Percentiles rank a stretch among this genome's conserved stretches.
These are phyloP conservation scores for Xiphophorus maculatus DNA, from an alignment of 2,113 vertebrate genomes.

Conservation along the genomic window DNA sequence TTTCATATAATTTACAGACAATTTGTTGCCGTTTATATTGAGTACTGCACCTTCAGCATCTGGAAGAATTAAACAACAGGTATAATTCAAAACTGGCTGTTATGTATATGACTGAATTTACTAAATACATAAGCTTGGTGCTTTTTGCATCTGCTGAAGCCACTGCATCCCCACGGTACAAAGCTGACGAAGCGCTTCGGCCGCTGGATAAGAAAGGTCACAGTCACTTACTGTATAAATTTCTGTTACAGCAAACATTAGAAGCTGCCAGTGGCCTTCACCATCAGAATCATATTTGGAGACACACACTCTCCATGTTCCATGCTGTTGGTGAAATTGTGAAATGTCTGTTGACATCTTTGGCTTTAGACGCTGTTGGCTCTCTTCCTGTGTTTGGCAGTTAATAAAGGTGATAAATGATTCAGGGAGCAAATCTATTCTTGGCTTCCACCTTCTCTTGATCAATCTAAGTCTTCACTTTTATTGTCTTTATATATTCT, in stretches of 20 bases:
- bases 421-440: constrained; percentile 28
- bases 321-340: background rate
- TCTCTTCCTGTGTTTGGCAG: background rate
- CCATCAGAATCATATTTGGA: background rate
- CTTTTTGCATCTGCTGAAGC: background rate
- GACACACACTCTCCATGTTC: background rate
- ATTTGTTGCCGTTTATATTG: too few relatives aligned
- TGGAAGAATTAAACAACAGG: too few relatives aligned
- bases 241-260: background rate
- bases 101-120: background rate
- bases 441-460: constrained; percentile 18
- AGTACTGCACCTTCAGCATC: too few relatives aligned
- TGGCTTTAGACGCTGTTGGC: background rate
- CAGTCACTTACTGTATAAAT: background rate
- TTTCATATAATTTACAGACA: too few relatives aligned
- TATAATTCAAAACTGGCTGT: background rate
- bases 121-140: too few relatives aligned
- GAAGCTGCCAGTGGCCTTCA: background rate
- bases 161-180: background rate
- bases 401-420: constrained; percentile 32
- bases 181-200: background rate
- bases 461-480: background rate
- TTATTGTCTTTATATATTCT: background rate
- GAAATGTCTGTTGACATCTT: background rate
- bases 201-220: background rate